Evolutionary conservation across 2,113 vertebrate species (phyloP), one percentile per base, ranked within the genome.

Genomic region (Nycticebus coucang): DNA sequence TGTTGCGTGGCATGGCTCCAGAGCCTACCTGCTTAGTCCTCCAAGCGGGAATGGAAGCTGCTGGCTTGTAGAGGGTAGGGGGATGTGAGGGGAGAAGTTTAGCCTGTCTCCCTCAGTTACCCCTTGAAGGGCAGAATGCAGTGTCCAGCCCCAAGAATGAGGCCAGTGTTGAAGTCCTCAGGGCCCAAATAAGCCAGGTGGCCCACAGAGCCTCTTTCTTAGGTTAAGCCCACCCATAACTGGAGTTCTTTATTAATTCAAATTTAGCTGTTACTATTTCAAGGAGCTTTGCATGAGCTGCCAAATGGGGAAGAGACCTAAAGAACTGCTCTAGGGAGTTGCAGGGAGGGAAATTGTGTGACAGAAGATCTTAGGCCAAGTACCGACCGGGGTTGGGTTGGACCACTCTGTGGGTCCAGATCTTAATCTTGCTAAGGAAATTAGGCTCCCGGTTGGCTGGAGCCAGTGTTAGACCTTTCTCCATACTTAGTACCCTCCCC

Each of bases 401-500:
- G 95, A 94, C 77, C 92, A 90, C 89, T 95, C 71, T 6, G 24
- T 95, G 94, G 97, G 94, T 93, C 83, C 59, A 97, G 97, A 97
- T 98, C 93, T 60, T 97, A 97, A 98, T 97, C 97, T 97, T 33
- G 3, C 87, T 95, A 77, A 97, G 97, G 97, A 98, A 98, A 97
- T 97, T 64, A 96, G 97, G 96, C 93, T 98, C 97, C 97, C 13
- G 9, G 91, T 94, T 96, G 95, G 94, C 97, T 97, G 96, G 97
- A 97, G 96, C 93, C 84, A 1, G 62, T 64, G 86, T 83, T 9
- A 53, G 95, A 87, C 93, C 88, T 89, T 93, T 91, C 91, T 96
- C 80, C 90, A 83, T 88, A 59, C 60, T 94, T 72, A 87, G 64
- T 87, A 26, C 74, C 55, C 35, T 22, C 59, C 71, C 83, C n/a